Evolutionary conservation across 2,113 vertebrate species (phyloP).

Genomic region (Pangasianodon gigas): DNA sequence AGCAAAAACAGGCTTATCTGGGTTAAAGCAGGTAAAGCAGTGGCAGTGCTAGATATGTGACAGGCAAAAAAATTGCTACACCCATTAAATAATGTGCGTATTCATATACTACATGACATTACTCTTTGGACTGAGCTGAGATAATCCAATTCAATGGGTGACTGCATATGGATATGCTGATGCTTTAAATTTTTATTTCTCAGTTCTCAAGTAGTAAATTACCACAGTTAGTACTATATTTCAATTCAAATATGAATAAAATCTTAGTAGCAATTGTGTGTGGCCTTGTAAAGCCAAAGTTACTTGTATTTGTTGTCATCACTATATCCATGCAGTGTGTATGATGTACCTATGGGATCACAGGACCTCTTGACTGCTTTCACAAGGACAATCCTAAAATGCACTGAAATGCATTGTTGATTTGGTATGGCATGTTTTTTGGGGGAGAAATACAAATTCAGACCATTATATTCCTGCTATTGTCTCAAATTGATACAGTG

Average conservation of each 20-base stretch:
- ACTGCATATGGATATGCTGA: not conserved
- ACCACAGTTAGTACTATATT: not conserved
- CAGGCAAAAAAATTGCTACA: too few relatives aligned
- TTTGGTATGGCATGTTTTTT: not conserved
- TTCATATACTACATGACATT: too few relatives aligned
- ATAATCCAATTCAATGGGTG: not conserved
- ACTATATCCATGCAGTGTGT: too few relatives aligned
- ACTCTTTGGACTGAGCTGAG: not conserved
- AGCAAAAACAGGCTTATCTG: too few relatives aligned
- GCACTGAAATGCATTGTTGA: not conserved
- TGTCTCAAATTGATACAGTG: not conserved
- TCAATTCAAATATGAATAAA: not conserved
- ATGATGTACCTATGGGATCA: not conserved
- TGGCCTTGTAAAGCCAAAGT: not conserved
- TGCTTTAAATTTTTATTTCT: not conserved
- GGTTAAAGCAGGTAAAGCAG: too few relatives aligned
- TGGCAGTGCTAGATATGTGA: too few relatives aligned
- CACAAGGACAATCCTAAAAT: not conserved
- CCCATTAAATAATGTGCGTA: too few relatives aligned
- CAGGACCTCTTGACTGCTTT: not conserved
- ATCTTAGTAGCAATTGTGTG: not conserved
- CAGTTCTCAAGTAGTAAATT: not conserved
- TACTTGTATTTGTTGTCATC: not conserved
- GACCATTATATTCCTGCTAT: not conserved
- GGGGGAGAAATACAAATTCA: not conserved